These are phyloP conservation scores for Hydrophis major DNA, from an alignment of 2,797 vertebrate species.

Conservation along the genomic window DNA sequence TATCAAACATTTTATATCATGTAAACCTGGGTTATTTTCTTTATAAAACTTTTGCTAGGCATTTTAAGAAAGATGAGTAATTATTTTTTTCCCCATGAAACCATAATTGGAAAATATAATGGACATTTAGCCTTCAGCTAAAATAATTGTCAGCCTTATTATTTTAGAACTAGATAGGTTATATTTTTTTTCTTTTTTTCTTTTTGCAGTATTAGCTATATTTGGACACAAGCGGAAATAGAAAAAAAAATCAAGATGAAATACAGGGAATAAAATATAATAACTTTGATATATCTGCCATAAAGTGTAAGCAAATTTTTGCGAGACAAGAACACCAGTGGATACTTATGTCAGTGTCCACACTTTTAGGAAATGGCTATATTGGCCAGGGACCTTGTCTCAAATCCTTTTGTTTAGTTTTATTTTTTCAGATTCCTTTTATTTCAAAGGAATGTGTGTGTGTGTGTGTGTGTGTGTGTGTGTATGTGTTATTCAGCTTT, in stretches of 20 bases:
- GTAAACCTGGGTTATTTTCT: background rate
- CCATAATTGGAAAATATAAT: background rate
- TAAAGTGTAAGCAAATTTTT: background rate
- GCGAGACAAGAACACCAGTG: background rate
- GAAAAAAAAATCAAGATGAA: background rate
- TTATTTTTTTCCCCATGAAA: background rate
- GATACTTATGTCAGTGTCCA: background rate
- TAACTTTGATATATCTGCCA: background rate
- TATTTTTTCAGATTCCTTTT: background rate
- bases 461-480: too few species aligned
- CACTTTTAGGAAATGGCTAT: background rate
- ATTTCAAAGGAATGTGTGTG: fast-evolving
- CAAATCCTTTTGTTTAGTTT: background rate
- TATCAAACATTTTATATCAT: background rate
- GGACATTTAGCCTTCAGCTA: background rate
- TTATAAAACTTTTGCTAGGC: background rate
- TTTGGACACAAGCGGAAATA: background rate
- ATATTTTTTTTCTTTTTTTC: background rate
- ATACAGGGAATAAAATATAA: background rate
- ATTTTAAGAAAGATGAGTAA: background rate
- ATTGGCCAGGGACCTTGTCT: background rate
- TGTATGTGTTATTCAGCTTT: too few species aligned
- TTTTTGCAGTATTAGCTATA: background rate
- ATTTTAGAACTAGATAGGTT: background rate
- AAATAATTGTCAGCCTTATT: background rate